Evolutionary conservation across 2,888 invertebrate species (phyloP).

Genomic region (Trichopria drosophilae): DNA sequence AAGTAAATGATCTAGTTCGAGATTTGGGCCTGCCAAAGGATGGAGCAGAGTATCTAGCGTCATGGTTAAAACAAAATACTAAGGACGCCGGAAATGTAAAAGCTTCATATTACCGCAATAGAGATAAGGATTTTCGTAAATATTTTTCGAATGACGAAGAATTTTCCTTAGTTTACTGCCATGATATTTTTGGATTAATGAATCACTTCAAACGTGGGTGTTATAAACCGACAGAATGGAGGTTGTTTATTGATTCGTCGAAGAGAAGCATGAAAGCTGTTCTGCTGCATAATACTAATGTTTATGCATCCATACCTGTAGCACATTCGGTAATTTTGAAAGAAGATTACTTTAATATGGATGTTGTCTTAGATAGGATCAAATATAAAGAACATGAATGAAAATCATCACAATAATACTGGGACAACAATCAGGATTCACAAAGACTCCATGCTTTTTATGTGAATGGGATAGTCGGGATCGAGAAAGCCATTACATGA

Average conservation of each 20-base stretch:
- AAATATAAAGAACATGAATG: no score
- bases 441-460: slow-evolving; percentile 8
- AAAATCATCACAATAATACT: slow-evolving; percentile 15
- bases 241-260: slow-evolving; percentile 29
- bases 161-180: neutral
- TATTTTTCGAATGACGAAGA: neutral
- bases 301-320: slow-evolving; percentile 9
- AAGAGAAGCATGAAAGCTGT: slow-evolving; percentile 24
- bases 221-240: slow-evolving; percentile 10
- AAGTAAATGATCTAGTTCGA: neutral
- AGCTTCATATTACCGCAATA: neutral
- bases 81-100: neutral
- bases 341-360: slow-evolving; percentile 16
- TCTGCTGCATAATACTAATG: slow-evolving; percentile 9
- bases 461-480: slow-evolving; percentile 5
- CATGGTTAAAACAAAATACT: neutral
- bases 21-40: neutral
- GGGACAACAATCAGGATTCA: slow-evolving; percentile 15
- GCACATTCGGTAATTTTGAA: slow-evolving; percentile 6
- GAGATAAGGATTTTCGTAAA: neutral
- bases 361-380: slow-evolving; percentile 5
- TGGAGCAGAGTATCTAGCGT: neutral
- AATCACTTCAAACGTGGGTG: neutral
- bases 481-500: neutral
- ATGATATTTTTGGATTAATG: slow-evolving; percentile 1